Base-by-base conservation (phyloP, 2,797 vertebrate genomes). In the Carcharodon carcharias region DNA sequence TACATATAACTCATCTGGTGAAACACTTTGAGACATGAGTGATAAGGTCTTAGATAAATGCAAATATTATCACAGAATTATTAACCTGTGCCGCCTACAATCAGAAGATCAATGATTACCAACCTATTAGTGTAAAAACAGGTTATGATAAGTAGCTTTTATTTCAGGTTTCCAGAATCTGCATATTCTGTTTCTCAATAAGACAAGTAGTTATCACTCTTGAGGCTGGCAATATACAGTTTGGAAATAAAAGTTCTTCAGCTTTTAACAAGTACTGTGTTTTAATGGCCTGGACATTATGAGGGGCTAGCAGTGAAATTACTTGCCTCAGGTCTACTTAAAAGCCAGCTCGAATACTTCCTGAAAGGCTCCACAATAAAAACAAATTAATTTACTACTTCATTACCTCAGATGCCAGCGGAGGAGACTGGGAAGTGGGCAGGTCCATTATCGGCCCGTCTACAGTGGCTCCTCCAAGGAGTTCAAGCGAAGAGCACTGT, bases 391-490 rank as follows among this genome's bases (percentile, higher is more conserved):
- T 67, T 65, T 21, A 28, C 61, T 9, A 45, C 28, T 40, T 28
- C n/a, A 65, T 93, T 93, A 93, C 91, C 91, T 93, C 91, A 31
- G 61, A 65, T 67, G n/a, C 91, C 23, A n/a, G 91, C n/a, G 23
- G 16, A 45, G 23, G 63, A 12, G 91, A 23, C n/a, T 45, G 61
- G 21, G n/a, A 67, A 45, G 45, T 65, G 91, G 63, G 23, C 4
- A n/a, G 63, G 91, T 93, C 91, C 91, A 93, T 93, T 93, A 45
- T 93, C 1, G 18, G 58, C 16, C 4, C 18, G 21, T 40, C 40
- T 45, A 40, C n/a, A 67, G 63, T n/a, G 21, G n/a, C 61, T 67
- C n/a, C 26, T 21, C 91, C 63, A 63, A 65, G n/a, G n/a, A 93
- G 0, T 2, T 23, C 8, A 61, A 45, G 91, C 11, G 26, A 3